phyloP scores from a whole-genome alignment of 2,113 vertebrate species.

The Uria aalge region DNA sequence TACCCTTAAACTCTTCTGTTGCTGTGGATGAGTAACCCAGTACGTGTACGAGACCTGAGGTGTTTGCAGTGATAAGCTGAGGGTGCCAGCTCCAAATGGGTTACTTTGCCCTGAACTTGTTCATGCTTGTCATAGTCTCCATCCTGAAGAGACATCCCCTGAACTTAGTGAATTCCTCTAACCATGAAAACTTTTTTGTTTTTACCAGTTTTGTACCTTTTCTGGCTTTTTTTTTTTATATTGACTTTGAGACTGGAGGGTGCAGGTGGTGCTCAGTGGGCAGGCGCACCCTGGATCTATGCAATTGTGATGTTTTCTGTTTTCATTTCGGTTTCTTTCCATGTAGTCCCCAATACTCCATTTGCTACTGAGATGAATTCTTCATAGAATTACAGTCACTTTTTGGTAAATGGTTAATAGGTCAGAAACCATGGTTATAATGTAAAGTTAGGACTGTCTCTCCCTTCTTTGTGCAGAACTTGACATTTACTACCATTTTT shows the following conservation, averaged over 20 bases:
- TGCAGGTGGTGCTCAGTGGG: background rate
- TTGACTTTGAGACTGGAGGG: background rate
- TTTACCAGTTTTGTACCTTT: background rate
- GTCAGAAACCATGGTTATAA: background rate
- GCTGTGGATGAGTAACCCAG: background rate
- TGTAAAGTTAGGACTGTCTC: background rate
- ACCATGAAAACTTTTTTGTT: accelerated
- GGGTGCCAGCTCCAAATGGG: accelerated
- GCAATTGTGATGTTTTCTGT: accelerated
- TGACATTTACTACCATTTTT: background rate
- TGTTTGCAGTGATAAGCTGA: background rate
- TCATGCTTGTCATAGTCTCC: accelerated
- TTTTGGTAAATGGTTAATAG: background rate
- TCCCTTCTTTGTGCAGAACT: background rate
- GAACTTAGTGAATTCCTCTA: background rate
- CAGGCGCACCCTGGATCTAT: background rate
- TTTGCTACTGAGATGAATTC: background rate
- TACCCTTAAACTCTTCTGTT: background rate
- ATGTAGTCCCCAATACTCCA: background rate
- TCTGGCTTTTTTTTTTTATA: background rate
- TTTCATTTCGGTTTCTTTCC: background rate
- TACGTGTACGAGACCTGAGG: accelerated
- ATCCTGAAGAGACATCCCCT: background rate
- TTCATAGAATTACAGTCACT: background rate
- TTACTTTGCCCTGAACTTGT: background rate